Conservation (phyloP, 2,113 vertebrate species). For the Panthera uncia region DNA sequence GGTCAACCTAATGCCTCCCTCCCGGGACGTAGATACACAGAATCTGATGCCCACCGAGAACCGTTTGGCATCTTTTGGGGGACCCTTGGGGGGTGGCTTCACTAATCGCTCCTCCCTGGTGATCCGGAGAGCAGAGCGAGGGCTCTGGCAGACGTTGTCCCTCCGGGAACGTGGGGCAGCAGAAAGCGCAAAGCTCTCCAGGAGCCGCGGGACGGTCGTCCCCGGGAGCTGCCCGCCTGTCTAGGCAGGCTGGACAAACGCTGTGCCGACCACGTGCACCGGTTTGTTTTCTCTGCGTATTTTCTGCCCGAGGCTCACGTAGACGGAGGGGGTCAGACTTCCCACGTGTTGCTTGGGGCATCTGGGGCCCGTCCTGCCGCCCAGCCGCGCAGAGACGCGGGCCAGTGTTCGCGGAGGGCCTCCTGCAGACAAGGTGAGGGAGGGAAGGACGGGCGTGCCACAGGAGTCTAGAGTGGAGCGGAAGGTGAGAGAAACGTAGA, state of each 20-base stretch:
- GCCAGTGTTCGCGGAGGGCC: background rate
- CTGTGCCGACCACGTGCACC: fast-evolving
- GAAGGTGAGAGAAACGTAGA: fast-evolving
- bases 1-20: background rate
- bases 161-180: fast-evolving
- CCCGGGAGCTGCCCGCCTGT: fast-evolving
- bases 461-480: fast-evolving
- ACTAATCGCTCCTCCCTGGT: background rate
- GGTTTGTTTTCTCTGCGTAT: fast-evolving
- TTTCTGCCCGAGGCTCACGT: background rate
- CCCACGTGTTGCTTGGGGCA: fast-evolving
- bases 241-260: fast-evolving
- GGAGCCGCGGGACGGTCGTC: fast-evolving
- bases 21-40: fast-evolving
- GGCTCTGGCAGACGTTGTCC: background rate
- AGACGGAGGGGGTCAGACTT: background rate
- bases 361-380: too few species aligned
- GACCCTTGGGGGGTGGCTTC: background rate
- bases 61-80: fast-evolving
- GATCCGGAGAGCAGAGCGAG: too few species aligned
- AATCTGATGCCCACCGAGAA: fast-evolving
- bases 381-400: fast-evolving
- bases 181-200: fast-evolving
- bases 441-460: background rate
- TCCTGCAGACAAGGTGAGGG: fast-evolving